phyloP scores from a whole-genome alignment of 2,888 invertebrate genomes.

The Pachymerium ferrugineum region DNA sequence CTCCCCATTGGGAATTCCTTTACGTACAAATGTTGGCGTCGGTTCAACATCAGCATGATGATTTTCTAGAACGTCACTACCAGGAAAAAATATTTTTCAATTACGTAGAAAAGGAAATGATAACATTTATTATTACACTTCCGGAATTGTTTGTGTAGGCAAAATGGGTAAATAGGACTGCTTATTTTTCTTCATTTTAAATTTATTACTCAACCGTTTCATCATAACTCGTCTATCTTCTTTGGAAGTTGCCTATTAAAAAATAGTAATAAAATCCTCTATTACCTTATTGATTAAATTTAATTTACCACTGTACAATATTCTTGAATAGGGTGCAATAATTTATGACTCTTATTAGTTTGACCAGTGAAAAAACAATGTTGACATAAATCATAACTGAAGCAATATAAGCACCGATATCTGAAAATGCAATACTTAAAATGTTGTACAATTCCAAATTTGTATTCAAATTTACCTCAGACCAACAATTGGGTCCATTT shows the following conservation, averaged over 20 bases:
- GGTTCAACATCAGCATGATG: background rate
- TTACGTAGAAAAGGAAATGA: background rate
- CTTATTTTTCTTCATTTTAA: constrained; percentile 40
- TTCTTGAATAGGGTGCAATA: constrained; percentile 61
- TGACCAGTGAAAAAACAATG: constrained; percentile 61
- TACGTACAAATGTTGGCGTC: background rate
- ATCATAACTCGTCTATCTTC: constrained; percentile 49
- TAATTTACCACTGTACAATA: constrained; percentile 56
- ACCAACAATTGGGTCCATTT: constrained; percentile 35
- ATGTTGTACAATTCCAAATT: background rate
- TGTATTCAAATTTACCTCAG: constrained; percentile 38
- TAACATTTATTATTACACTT: too few species aligned
- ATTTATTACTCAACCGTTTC: constrained; percentile 48
- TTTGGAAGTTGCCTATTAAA: constrained; percentile 46
- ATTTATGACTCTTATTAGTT: constrained; percentile 58
- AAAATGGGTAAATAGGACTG: constrained; percentile 43
- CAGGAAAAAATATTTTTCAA: too few species aligned
- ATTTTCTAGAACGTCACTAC: background rate
- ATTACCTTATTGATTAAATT: background rate
- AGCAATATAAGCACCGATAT: constrained; percentile 61
- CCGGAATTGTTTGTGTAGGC: constrained; percentile 29
- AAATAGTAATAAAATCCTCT: background rate
- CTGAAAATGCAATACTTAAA: background rate
- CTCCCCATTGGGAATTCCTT: background rate
- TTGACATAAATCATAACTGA: constrained; percentile 63